Evolutionary conservation across 2,888 invertebrate genomes (phyloP).

Genomic region (Aphidoletes aphidimyza): DNA sequence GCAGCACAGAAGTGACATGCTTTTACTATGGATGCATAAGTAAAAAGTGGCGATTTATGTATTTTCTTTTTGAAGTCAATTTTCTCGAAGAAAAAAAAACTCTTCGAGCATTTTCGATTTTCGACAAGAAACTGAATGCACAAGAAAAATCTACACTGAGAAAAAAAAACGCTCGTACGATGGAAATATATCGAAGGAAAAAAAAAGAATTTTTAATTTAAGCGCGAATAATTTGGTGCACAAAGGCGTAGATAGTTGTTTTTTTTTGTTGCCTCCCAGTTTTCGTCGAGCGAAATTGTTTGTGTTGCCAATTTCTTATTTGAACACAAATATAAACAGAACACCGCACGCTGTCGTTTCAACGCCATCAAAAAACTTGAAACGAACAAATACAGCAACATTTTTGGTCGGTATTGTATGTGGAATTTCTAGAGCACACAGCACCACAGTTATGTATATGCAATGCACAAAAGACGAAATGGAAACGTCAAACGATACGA

Average conservation of each 20-base stretch:
- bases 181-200: background rate
- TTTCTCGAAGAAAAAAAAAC: background rate
- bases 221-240: constrained; percentile 29
- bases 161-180: too few relatives aligned
- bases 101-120: background rate
- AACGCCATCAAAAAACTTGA: background rate
- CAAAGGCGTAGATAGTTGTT: background rate
- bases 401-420: too few relatives aligned
- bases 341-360: background rate
- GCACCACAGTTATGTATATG: too few relatives aligned
- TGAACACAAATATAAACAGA: background rate
- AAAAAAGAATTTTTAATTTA: constrained; percentile 29
- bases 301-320: constrained; percentile 13
- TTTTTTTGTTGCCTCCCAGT: too few relatives aligned
- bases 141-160: too few relatives aligned
- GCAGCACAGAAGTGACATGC: background rate
- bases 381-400: too few relatives aligned
- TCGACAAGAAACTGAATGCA: too few relatives aligned
- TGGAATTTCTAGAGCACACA: too few relatives aligned
- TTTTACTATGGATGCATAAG: background rate
- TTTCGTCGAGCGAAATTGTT: constrained; percentile 38
- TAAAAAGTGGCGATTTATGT: constrained; percentile 1
- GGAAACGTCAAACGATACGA: constrained; percentile 41
- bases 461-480: background rate
- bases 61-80: constrained; percentile 17